Conservation (phyloP, 1,140 invertebrate species). For the Trachelipus rathkii region DNA sequence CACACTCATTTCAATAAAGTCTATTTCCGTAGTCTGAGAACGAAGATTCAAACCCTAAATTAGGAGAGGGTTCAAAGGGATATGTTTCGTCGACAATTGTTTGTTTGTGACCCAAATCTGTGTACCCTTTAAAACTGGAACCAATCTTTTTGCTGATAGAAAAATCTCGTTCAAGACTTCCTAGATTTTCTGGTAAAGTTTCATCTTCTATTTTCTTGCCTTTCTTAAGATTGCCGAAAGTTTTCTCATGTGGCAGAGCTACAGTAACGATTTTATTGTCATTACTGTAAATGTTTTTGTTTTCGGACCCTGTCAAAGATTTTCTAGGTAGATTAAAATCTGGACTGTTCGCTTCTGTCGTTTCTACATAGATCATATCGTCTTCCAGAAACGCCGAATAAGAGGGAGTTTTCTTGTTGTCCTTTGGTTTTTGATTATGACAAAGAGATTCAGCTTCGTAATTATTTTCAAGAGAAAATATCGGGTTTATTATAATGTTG, state of each 20-base stretch:
- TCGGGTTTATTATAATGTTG: conserved; percentile 6
- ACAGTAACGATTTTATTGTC: neutral
- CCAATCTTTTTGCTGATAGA: neutral
- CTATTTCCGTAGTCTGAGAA: neutral
- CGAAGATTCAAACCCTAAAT: neutral
- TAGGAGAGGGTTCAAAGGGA: neutral
- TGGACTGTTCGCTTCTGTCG: neutral
- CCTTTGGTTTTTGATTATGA: neutral
- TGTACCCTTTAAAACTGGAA: no score
- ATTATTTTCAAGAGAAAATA: conserved; percentile 1
- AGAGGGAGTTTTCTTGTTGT: neutral
- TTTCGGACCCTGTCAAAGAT: neutral
- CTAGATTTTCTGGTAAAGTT: neutral
- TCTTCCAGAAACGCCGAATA: neutral
- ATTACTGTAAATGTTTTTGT: neutral
- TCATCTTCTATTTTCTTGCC: neutral
- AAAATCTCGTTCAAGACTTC: neutral
- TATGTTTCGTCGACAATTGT: neutral
- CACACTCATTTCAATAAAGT: no score
- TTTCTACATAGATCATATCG: conserved; percentile 2
- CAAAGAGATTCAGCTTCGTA: neutral
- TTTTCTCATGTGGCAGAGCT: neutral
- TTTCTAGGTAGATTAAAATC: neutral
- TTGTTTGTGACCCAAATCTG: neutral
- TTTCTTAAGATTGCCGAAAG: neutral